These are phyloP conservation scores for Leuciscus idus DNA, from an alignment of 2,113 vertebrate genomes.

Conservation along the genomic window DNA sequence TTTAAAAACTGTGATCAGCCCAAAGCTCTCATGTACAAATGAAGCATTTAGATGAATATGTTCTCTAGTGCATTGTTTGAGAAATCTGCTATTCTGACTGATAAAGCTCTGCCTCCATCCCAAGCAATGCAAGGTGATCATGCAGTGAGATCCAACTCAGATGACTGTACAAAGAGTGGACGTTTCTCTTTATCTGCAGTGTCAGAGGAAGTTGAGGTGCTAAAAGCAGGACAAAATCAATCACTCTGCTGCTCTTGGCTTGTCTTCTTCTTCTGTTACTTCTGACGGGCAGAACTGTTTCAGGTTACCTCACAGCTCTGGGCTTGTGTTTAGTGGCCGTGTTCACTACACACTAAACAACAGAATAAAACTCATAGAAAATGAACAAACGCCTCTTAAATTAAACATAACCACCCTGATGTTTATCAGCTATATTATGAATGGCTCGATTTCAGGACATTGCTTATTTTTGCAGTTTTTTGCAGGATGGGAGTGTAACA, in stretches of 20 bases:
- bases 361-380: slow-evolving; percentile 30
- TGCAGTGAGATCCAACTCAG: neutral
- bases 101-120: neutral
- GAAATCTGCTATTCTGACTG: neutral
- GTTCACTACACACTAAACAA: slow-evolving; percentile 1
- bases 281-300: neutral
- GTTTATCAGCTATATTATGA: slow-evolving; percentile 51
- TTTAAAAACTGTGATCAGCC: neutral
- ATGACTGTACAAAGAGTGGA: neutral
- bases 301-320: slow-evolving; percentile 1
- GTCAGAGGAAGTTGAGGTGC: slow-evolving; percentile 26
- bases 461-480: slow-evolving; percentile 47
- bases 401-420: slow-evolving; percentile 24
- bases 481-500: slow-evolving; percentile 18
- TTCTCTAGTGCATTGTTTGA: neutral
- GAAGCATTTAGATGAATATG: neutral
- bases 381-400: slow-evolving; percentile 43
- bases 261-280: slow-evolving; percentile 2
- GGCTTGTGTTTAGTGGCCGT: neutral
- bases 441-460: slow-evolving; percentile 33
- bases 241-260: neutral
- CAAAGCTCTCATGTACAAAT: neutral
- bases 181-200: slow-evolving; percentile 14
- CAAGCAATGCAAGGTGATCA: neutral
- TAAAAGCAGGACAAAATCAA: slow-evolving; percentile 18